Base-by-base conservation (phyloP, 2,113 vertebrate species). In the Carassius auratus region DNA sequence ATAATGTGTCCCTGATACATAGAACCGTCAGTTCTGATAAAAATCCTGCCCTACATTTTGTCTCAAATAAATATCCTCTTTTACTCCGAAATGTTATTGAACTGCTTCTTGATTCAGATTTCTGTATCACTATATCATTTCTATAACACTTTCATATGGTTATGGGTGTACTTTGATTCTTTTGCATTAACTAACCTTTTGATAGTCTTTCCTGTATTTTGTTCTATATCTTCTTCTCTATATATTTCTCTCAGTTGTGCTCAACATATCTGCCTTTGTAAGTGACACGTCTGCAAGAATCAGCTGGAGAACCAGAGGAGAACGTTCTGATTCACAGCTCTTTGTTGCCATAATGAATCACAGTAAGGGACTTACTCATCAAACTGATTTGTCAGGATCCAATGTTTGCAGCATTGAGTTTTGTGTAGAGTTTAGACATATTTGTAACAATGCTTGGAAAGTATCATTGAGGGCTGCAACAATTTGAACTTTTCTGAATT, bases 221-320 rank as follows among this genome's bases (percentile, higher is more conserved):
- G 83, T 87, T 89, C 83, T 26, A 85, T 81, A 83, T 84, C 68
- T 57, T 89, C 87, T 85, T 48, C 45, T 48, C 77, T 89, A 82
- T 92, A 79, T 90, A 77, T 92, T 88, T 92, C 90, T 93, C 93
- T 91, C 93, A 86, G 91, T 75, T 77, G 91, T 94, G 92, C 92
- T 93, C 88, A 95, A 94, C 89, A 90, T 94, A 92, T 94, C 94
- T 91, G 94, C 91, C 69, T 93, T 91, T 86, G 94, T 93, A 91
- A 95, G 92, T 91, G 92, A 94, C 92, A 95, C 93, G 89, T 94
- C 91, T 94, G 94, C 93, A 89, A 94, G 93, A 92, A 94, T 95
- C 94, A 94, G 92, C 94, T 95, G 94, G 94, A 93, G 93, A 91
- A 89, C 93, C 86, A 90, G 76, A 87, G 92, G 91, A 33, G 91